Conservation (phyloP, 2,113 vertebrate species). For the Chrysochloris asiatica region DNA sequence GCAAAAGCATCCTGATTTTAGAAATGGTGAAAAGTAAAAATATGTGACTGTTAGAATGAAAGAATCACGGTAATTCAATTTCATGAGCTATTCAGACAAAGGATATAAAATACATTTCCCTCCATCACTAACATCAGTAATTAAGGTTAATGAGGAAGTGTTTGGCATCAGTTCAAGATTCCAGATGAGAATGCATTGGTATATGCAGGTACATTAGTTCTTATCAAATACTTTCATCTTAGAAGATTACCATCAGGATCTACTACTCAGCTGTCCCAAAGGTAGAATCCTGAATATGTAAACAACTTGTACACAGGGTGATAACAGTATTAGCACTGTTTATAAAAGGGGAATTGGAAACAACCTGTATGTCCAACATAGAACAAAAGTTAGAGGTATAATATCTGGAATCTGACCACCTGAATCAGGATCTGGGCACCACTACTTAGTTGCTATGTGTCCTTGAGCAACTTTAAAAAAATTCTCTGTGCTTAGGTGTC, state of each 20-base stretch:
- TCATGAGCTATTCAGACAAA: neutral
- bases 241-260: neutral
- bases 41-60: slow-evolving; percentile 4
- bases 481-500: neutral
- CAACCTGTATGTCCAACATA: neutral
- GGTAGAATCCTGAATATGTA: neutral
- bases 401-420: neutral
- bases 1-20: slow-evolving; percentile 9
- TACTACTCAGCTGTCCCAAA: neutral
- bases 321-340: neutral
- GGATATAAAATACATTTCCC: neutral
- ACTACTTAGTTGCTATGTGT: neutral
- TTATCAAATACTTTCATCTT: slow-evolving; percentile 30
- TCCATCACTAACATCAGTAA: neutral
- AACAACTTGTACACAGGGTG: neutral
- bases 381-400: neutral
- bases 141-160: neutral
- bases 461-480: neutral
- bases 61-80: neutral
- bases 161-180: neutral
- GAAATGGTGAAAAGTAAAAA: neutral
- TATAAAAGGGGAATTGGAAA: slow-evolving; percentile 8
- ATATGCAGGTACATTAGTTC: neutral
- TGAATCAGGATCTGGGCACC: neutral
- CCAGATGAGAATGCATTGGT: neutral